phyloP scores from a whole-genome alignment of 2,797 vertebrate species.

The Xerus rutilus region DNA sequence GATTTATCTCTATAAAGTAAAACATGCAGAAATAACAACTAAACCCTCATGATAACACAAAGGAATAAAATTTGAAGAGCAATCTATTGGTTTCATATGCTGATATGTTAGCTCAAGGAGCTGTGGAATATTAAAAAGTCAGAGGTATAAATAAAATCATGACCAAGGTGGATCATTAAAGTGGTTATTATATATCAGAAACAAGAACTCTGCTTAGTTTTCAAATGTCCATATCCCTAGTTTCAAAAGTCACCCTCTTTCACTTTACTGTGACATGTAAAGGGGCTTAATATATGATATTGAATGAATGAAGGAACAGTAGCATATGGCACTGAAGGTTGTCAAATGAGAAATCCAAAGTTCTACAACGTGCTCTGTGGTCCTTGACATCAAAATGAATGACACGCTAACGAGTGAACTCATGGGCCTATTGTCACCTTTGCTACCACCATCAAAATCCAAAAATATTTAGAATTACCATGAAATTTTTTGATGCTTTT shows the following conservation, averaged over 20 bases:
- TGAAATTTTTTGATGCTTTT: constrained; percentile 21
- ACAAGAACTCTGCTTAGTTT: constrained; percentile 19
- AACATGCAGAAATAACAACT: not conserved
- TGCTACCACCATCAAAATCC: not conserved
- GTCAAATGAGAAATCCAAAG: not conserved
- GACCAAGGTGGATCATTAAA: not conserved
- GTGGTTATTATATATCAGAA: not conserved
- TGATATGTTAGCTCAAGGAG: not conserved
- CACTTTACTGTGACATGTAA: not conserved
- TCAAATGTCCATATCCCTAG: not conserved
- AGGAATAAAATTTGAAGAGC: constrained; percentile 31
- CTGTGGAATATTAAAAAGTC: not conserved
- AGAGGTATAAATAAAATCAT: not conserved
- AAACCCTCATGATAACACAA: not conserved
- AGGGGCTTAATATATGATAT: not conserved
- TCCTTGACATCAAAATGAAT: not conserved
- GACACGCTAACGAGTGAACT: not conserved
- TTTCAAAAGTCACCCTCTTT: constrained; percentile 5
- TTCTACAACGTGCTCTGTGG: not conserved
- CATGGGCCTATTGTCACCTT: not conserved
- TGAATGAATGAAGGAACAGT: not conserved
- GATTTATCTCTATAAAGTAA: constrained; percentile 38
- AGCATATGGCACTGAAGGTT: not conserved
- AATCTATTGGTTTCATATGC: not conserved
- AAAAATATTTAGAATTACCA: constrained; percentile 23